These are phyloP conservation scores for Chunga burmeisteri DNA, from an alignment of 2,113 vertebrate species.

Conservation along the genomic window DNA sequence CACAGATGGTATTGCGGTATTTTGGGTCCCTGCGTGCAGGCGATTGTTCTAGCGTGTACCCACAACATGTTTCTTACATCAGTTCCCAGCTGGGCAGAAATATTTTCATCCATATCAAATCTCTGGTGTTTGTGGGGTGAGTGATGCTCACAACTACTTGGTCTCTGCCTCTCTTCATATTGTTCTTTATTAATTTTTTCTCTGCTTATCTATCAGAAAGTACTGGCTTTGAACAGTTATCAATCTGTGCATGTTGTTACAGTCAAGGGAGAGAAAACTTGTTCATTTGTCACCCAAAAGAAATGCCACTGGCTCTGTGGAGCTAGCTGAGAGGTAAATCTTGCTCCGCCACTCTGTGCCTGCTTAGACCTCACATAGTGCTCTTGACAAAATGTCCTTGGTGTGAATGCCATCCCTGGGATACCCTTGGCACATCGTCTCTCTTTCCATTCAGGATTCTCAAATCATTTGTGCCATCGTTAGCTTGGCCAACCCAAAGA, in stretches of 20 bases:
- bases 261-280: neutral
- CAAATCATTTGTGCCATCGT: rapidly evolving
- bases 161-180: neutral
- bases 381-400: neutral
- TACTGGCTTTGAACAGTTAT: neutral
- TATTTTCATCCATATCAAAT: neutral
- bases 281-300: neutral
- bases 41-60: neutral
- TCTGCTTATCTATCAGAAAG: neutral
- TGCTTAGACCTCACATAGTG: neutral
- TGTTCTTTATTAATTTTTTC: neutral
- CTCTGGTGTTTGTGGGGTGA: neutral
- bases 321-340: neutral
- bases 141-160: neutral
- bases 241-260: neutral
- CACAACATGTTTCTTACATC: neutral
- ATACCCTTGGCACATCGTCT: neutral
- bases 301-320: neutral
- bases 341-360: neutral
- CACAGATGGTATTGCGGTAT: rapidly evolving
- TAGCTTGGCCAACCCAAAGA: neutral
- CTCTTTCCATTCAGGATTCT: neutral
- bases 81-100: neutral
- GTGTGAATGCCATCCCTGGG: too few relatives aligned
- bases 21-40: neutral